Conservation (phyloP, 2,888 invertebrate species). For the Xestia ashworthii region DNA sequence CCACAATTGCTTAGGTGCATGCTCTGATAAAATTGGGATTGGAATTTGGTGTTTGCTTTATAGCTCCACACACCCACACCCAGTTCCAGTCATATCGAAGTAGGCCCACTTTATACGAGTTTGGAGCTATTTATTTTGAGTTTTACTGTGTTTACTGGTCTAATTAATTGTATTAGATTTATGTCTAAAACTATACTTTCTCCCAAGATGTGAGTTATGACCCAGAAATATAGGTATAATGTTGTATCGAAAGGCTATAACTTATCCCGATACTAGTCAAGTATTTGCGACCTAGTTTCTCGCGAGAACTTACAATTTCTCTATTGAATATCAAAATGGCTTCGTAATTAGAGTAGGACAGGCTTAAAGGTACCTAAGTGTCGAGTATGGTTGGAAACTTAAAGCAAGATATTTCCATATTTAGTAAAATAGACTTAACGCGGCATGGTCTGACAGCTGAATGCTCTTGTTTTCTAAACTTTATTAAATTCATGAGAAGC, state of each 20-base stretch:
- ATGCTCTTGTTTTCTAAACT: not conserved
- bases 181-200: slow-evolving; percentile 16
- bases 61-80: not conserved
- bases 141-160: not conserved
- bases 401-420: not conserved
- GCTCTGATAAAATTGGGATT: not conserved
- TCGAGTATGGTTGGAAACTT: not conserved
- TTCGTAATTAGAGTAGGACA: slow-evolving; percentile 12
- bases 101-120: not conserved
- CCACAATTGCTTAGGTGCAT: not conserved
- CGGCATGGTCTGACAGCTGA: not conserved
- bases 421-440: not conserved
- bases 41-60: not conserved
- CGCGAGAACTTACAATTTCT: slow-evolving; percentile 34
- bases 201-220: not conserved
- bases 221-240: slow-evolving; percentile 3
- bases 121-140: not conserved
- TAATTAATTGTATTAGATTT: not conserved
- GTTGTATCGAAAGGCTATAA: slow-evolving; percentile 24
- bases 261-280: slow-evolving; percentile 21
- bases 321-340: slow-evolving; percentile 33
- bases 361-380: not conserved
- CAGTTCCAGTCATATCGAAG: not conserved
- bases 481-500: not conserved
- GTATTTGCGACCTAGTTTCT: slow-evolving; percentile 31